Evolutionary conservation across 2,888 invertebrate species (phyloP).

Genomic region (Phaedon cochleariae): DNA sequence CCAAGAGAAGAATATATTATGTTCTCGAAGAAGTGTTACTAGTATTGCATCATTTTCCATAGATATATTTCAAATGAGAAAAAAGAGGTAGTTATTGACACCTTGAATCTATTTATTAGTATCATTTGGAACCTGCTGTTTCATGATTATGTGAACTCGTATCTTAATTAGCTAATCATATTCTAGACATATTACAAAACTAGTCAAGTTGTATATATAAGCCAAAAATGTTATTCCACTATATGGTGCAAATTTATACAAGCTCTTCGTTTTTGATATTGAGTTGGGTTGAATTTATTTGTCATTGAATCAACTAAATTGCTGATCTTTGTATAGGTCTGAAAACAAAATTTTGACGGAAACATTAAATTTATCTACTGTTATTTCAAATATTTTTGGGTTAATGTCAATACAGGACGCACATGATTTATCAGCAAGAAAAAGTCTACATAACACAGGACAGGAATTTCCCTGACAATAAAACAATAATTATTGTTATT

Average conservation of each 20-base stretch:
- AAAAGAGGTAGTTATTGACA: neutral
- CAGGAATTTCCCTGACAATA: too few species aligned
- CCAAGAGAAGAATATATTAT: too few species aligned
- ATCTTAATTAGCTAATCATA: constrained; percentile 45
- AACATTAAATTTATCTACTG: too few species aligned
- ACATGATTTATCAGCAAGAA: too few species aligned
- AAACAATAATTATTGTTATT: too few species aligned
- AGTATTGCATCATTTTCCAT: too few species aligned
- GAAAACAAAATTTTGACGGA: too few species aligned
- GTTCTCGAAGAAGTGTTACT: too few species aligned
- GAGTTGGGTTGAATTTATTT: neutral
- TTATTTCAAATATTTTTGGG: too few species aligned
- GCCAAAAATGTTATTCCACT: neutral
- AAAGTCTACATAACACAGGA: too few species aligned
- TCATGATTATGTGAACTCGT: constrained; percentile 8
- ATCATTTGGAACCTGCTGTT: neutral
- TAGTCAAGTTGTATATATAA: constrained; percentile 54
- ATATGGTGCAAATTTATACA: neutral
- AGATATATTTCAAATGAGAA: too few species aligned
- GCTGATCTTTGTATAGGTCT: neutral
- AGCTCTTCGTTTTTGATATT: neutral
- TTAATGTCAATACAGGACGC: too few species aligned
- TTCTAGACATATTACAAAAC: constrained; percentile 48
- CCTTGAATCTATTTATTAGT: neutral
- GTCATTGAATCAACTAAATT: neutral